Percentiles rank a stretch among this genome's conserved stretches.
These are phyloP conservation scores for Julus scanicus DNA, from an alignment of 2,888 invertebrate species.

Conservation along the genomic window DNA sequence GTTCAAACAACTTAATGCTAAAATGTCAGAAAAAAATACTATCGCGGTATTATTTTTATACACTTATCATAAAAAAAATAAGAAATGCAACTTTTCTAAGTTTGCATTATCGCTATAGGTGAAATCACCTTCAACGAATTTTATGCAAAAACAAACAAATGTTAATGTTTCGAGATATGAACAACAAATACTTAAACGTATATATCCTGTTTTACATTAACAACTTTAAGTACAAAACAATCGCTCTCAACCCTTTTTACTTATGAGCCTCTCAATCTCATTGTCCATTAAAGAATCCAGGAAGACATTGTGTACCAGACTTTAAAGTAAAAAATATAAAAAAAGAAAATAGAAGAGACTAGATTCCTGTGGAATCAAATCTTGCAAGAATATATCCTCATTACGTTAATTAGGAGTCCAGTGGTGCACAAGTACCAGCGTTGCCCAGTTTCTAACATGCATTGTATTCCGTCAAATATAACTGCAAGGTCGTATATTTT, in stretches of 20 bases:
- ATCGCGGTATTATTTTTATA: not conserved
- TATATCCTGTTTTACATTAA: not conserved
- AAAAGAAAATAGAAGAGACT: not conserved
- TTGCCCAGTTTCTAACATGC: not conserved
- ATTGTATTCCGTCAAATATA: not conserved
- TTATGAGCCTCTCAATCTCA: not conserved
- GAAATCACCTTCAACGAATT: not conserved
- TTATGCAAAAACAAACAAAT: not conserved
- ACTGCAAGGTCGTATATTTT: conserved; percentile 39
- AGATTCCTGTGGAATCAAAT: not conserved
- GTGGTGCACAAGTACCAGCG: not conserved
- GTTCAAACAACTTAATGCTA: too few relatives aligned
- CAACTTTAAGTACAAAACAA: not conserved
- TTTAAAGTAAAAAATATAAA: not conserved
- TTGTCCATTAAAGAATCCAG: not conserved
- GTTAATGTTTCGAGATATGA: not conserved
- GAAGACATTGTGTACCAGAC: not conserved
- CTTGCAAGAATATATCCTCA: not conserved
- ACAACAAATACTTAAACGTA: not conserved
- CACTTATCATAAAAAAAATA: too few relatives aligned
- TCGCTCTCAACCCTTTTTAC: not conserved
- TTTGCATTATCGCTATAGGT: not conserved
- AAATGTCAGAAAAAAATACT: too few relatives aligned
- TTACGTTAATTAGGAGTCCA: conserved; percentile 10
- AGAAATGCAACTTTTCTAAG: not conserved